Evolutionary conservation across 2,797 vertebrate species (phyloP).

Genomic region (Liasis olivaceus): DNA sequence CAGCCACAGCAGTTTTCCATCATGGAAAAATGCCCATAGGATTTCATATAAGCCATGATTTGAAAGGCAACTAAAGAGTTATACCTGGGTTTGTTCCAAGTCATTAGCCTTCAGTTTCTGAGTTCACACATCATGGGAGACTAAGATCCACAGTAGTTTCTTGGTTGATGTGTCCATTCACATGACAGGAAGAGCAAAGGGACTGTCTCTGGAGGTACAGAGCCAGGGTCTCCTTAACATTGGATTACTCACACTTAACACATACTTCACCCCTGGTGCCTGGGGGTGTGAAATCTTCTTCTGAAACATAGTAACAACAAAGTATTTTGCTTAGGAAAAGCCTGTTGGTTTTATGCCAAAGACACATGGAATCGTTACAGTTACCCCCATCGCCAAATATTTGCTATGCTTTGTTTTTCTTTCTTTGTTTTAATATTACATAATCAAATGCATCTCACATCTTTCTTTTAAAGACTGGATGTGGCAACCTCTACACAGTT

Average conservation of each 20-base stretch:
- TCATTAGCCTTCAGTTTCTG: not conserved
- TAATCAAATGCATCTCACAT: constrained; percentile 19
- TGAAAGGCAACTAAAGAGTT: not conserved
- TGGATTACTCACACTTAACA: too few species aligned
- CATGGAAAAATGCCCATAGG: not conserved
- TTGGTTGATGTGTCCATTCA: not conserved
- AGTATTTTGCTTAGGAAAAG: not conserved
- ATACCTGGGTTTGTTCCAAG: not conserved
- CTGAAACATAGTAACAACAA: not conserved
- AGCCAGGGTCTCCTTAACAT: too few species aligned
- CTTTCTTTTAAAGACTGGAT: constrained; percentile 7
- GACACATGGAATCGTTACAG: not conserved
- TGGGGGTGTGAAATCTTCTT: not conserved
- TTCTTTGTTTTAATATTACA: not conserved
- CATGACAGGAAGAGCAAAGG: not conserved
- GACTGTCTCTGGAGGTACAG: not conserved
- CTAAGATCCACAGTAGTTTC: not conserved
- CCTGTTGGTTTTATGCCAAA: not conserved
- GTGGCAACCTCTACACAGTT: not conserved
- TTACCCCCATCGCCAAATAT: not conserved
- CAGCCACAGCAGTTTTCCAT: not conserved
- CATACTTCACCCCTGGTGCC: too few species aligned
- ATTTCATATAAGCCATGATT: not conserved
- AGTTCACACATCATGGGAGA: not conserved
- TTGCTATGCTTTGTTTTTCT: not conserved